These are phyloP conservation scores for Podarcis cretensis DNA, from an alignment of 2,113 vertebrate species.

Conservation along the genomic window DNA sequence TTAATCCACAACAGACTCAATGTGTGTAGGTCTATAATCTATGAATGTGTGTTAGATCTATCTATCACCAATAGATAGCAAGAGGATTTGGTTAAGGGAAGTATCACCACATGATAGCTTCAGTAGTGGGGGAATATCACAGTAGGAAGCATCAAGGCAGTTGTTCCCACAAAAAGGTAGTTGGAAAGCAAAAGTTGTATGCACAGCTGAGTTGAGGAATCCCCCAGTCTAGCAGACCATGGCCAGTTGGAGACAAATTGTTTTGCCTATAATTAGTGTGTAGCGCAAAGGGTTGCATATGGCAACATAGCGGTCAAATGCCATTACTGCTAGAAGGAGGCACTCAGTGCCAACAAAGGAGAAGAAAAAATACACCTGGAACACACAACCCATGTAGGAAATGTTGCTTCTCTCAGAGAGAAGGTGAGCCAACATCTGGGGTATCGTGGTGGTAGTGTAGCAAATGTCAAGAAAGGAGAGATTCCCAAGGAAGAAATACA, in stretches of 20 bases:
- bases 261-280: neutral
- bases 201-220: constrained; percentile 28
- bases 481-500: constrained; percentile 48
- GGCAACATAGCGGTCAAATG: constrained; percentile 56
- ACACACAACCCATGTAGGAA: constrained; percentile 45
- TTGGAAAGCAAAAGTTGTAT: constrained; percentile 25
- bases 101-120: constrained; percentile 60
- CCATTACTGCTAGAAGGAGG: constrained; percentile 61
- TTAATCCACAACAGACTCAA: too few species aligned
- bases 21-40: too few species aligned
- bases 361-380: constrained; percentile 57
- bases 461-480: constrained; percentile 30
- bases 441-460: constrained; percentile 12
- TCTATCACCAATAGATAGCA: constrained; percentile 6
- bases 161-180: constrained; percentile 54
- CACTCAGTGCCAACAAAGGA: constrained; percentile 59
- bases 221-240: constrained; percentile 37
- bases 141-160: constrained; percentile 59
- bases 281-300: constrained; percentile 49
- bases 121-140: constrained; percentile 62
- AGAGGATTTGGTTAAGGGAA: constrained; percentile 33
- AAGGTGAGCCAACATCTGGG: constrained; percentile 60
- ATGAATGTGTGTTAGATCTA: neutral
- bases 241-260: constrained; percentile 3
- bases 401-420: constrained; percentile 30